These are phyloP conservation scores for Ormyrus pomaceus DNA, from an alignment of 2,888 invertebrate species.

Conservation along the genomic window DNA sequence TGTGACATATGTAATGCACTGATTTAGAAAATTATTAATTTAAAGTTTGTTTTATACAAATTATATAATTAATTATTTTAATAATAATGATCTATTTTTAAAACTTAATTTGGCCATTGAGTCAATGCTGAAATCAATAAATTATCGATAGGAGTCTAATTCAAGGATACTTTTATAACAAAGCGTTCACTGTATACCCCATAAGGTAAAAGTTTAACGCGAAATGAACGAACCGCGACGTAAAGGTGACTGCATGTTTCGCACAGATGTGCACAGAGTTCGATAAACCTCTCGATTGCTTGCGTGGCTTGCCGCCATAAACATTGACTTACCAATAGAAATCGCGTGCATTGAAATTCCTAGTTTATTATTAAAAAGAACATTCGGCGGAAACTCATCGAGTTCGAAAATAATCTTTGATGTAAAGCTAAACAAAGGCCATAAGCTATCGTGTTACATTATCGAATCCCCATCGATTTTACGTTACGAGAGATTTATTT, in stretches of 20 bases:
- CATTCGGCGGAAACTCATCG: neutral
- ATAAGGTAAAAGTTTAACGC: neutral
- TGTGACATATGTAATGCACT: neutral
- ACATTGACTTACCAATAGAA: constrained; percentile 1
- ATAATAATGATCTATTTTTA: neutral
- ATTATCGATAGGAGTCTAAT: no score
- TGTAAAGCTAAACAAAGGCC: neutral
- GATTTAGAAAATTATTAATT: neutral
- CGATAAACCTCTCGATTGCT: constrained; percentile 32
- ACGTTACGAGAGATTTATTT: no score
- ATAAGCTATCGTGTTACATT: no score
- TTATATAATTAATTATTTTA: neutral
- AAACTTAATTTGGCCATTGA: no score
- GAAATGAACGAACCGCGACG: neutral
- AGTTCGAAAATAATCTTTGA: neutral
- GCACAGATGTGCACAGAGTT: neutral
- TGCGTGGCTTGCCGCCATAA: constrained; percentile 11
- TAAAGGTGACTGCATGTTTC: constrained; percentile 4
- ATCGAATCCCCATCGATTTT: no score
- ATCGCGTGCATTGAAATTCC: constrained; percentile 26
- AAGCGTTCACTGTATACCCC: neutral
- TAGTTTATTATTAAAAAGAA: constrained; percentile 13
- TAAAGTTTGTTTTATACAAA: neutral
- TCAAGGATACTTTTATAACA: no score
- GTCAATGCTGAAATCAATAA: no score